A percentile compares a stretch with the other conserved stretches of the same genome.
Conservation (phyloP, 2,113 vertebrate genomes). For the Salminus brasiliensis region DNA sequence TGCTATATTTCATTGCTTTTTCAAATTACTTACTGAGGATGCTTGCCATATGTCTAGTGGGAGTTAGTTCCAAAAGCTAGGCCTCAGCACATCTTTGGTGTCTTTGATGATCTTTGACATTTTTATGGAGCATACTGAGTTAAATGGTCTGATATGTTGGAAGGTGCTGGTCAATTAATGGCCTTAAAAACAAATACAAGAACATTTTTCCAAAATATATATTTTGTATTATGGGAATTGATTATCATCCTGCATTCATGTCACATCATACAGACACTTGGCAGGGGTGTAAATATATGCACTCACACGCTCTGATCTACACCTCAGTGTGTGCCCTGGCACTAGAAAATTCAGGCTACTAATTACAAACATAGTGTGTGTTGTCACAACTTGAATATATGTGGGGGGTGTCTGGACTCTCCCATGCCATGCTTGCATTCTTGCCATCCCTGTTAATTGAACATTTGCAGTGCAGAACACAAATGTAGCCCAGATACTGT, state of each 20-base stretch:
- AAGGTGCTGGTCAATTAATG: no score
- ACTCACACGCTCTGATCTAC: neutral
- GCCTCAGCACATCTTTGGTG: no score
- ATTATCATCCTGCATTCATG: neutral
- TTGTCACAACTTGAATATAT: neutral
- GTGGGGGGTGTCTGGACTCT: neutral
- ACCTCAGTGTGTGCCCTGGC: conserved; percentile 2
- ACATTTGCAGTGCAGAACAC: conserved; percentile 14
- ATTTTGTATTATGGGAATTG: neutral
- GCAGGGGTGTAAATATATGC: neutral
- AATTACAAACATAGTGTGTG: conserved; percentile 31
- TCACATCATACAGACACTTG: neutral
- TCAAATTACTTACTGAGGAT: no score
- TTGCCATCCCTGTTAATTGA: conserved; percentile 25
- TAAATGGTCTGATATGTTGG: no score
- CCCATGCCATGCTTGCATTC: conserved; percentile 6
- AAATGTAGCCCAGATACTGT: no score
- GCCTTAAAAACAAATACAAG: no score
- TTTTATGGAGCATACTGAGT: no score
- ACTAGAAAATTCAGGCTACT: neutral
- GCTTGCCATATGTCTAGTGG: no score
- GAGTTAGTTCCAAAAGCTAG: no score
- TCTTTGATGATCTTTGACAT: no score
- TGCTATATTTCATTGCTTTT: no score
- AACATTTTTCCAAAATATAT: no score